phyloP scores from a whole-genome alignment of 2,113 vertebrate species.

The Chrysemys picta region DNA sequence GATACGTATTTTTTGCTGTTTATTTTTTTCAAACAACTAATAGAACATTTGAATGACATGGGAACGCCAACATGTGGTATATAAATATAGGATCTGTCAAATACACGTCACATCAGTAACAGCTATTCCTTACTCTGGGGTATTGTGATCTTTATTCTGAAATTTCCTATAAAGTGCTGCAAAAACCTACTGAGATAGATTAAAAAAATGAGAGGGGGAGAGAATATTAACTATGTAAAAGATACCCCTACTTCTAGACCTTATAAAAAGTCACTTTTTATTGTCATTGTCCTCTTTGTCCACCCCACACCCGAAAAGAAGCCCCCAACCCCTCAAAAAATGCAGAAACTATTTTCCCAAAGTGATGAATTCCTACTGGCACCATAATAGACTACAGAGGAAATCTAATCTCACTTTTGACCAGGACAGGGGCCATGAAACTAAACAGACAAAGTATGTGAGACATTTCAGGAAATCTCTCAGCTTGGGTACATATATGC shows the following conservation, averaged over 20 bases:
- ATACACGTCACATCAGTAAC: not conserved
- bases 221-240: not conserved
- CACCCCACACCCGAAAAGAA: not conserved
- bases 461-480: not conserved
- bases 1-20: not conserved
- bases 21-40: not conserved
- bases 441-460: fast-evolving
- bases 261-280: fast-evolving
- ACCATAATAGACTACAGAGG: not conserved
- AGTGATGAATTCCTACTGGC: not conserved
- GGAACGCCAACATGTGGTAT: not conserved
- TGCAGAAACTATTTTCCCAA: not conserved
- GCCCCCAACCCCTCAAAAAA: not conserved
- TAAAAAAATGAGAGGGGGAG: not conserved
- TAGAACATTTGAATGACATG: not conserved
- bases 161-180: not conserved
- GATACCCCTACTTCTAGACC: not conserved
- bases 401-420: not conserved
- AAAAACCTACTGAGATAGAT: too few species aligned
- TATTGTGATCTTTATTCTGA: not conserved
- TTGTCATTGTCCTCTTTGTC: not conserved
- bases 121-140: not conserved
- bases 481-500: too few species aligned
- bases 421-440: not conserved
- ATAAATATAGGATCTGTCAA: not conserved